Base-by-base conservation (phyloP, 2,888 invertebrate genomes). In the Catocala sponsa region DNA sequence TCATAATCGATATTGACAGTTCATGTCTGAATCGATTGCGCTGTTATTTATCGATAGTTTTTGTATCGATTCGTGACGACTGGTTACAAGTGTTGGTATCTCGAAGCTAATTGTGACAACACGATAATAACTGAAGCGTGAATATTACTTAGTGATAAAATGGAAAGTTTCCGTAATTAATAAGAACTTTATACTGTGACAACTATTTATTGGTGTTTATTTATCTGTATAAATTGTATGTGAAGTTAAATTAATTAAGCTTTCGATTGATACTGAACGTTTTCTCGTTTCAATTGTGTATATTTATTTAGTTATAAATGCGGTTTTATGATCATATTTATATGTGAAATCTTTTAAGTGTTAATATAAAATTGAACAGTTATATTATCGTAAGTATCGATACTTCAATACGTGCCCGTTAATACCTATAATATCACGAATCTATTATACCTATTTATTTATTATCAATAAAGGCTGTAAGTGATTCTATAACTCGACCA, bases 1-100 rank as follows among this genome's bases (percentile, higher is more conserved):
- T 77, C 65, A 72, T 73, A 74, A 77, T 70, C 70, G 62, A 77
- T 74, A 75, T 68, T 74, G 73, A 76, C 74, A 74, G 70, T 57
- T 63, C 57, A 44, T 50, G 61, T 65, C 49, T 46, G 59, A 63
- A 66, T 68, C 66, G 64, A 65, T 69, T 69, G 67, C 65, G 49
- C 15, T 15, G 72, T 65, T 69, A 54, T 65, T 59, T 60, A 77
- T 77, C 72, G 63, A 68, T 74, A 55, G 59, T 61, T 70, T 63
- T 74, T 73, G 59, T 60, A 54, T 59, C 54, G 70, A 59, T 38
- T 70, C 68, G 75, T 76, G 69, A 65, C 62, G 60, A 35, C 42
- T 46, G 43, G 54, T 54, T 54, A 50, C 50, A 59, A 69, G 43
- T 63, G 63, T 53, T 62, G 47, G 13, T 59, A 71, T 61, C 72